These are phyloP conservation scores for Myiozetetes cayanensis DNA, from an alignment of 2,113 vertebrate species.

Conservation along the genomic window DNA sequence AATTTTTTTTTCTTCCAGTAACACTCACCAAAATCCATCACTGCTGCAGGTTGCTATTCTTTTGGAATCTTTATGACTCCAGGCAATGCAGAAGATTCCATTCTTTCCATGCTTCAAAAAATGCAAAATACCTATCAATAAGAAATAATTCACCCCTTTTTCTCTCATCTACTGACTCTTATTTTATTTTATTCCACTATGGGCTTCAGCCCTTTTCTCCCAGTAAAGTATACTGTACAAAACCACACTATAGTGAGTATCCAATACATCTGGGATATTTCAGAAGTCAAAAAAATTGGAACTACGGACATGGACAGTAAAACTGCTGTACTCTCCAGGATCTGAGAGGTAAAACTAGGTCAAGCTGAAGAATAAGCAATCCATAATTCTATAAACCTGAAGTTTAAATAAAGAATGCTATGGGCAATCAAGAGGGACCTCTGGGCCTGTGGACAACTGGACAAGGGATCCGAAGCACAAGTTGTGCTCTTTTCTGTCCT, in stretches of 20 bases:
- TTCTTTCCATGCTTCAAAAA: slow-evolving; percentile 94
- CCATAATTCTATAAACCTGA: not conserved
- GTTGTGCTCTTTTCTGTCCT: not conserved
- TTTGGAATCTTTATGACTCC: slow-evolving; percentile 99
- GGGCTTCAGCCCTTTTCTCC: not conserved
- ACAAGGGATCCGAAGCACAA: not conserved
- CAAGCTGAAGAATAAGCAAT: not conserved
- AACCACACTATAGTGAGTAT: not conserved
- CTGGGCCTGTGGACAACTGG: fast-evolving
- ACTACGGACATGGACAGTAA: not conserved
- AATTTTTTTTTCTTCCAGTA: not conserved
- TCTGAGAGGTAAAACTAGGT: not conserved
- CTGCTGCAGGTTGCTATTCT: slow-evolving; percentile 94
- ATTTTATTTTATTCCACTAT: not conserved
- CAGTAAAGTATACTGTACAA: not conserved
- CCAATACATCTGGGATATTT: not conserved
- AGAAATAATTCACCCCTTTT: slow-evolving; percentile 79
- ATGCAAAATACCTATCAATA: slow-evolving; percentile 79
- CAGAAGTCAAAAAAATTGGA: not conserved
- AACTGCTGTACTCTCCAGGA: not conserved
- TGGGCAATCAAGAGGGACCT: not conserved
- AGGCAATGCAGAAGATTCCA: slow-evolving; percentile 97
- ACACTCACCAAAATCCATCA: slow-evolving; percentile 93
- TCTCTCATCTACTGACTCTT: slow-evolving; percentile 59
- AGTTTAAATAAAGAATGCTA: not conserved